These are phyloP conservation scores for Condylura cristata DNA, from an alignment of 2,113 vertebrate genomes.

Conservation along the genomic window DNA sequence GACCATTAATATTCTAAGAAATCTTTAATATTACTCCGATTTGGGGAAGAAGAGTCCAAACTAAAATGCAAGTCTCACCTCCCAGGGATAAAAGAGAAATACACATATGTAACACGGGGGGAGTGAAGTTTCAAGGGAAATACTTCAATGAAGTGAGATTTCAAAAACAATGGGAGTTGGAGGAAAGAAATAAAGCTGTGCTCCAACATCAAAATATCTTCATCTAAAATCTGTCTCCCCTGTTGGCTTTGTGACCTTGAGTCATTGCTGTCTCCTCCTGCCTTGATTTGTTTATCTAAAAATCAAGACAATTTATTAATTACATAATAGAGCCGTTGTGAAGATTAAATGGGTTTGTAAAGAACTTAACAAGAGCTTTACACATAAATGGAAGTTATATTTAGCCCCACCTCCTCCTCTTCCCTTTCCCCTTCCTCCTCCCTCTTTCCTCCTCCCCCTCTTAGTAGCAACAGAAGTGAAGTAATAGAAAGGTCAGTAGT, in stretches of 20 bases:
- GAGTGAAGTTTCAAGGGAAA: background rate
- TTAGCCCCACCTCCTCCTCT: background rate
- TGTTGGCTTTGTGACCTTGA: background rate
- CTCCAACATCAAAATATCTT: background rate
- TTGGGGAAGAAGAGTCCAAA: background rate
- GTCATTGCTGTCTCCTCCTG: background rate
- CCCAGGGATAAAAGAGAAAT: background rate
- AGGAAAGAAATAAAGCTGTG: background rate
- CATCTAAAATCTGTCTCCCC: background rate
- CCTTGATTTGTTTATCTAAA: background rate
- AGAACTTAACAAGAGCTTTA: background rate
- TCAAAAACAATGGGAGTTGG: background rate
- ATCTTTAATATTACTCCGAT: background rate
- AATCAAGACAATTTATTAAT: background rate
- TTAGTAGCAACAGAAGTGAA: background rate
- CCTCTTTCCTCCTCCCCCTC: background rate
- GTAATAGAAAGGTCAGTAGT: background rate
- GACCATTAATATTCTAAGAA: background rate
- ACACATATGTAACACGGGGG: background rate
- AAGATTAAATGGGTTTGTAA: background rate
- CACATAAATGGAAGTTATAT: background rate
- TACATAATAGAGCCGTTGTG: background rate
- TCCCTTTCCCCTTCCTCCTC: too few relatives aligned
- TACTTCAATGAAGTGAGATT: background rate
- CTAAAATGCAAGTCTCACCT: background rate